A percentile compares a stretch with the other conserved stretches of the same genome.
Conservation (phyloP, 2,113 vertebrate species). For the Lynx canadensis region DNA sequence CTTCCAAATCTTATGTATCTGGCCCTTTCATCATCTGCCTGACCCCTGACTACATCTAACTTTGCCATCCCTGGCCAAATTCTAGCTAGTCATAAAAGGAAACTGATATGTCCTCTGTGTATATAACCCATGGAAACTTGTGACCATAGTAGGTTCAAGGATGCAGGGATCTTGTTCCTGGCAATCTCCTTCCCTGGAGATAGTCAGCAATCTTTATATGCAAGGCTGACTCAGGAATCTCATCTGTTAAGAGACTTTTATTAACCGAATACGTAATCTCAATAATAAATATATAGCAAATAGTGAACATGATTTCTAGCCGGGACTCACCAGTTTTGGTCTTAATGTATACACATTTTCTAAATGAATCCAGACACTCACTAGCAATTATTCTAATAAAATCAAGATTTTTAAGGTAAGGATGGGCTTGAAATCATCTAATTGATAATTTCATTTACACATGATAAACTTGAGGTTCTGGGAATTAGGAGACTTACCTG, state of each 20-base stretch:
- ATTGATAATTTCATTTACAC: not conserved
- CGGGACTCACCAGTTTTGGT: not conserved
- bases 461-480: not conserved
- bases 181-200: not conserved
- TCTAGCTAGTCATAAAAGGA: not conserved
- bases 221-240: not conserved
- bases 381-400: not conserved
- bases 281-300: not conserved
- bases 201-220: not conserved
- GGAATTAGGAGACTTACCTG: not conserved
- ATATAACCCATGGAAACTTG: not conserved
- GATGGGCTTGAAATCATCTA: not conserved
- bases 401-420: not conserved
- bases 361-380: not conserved
- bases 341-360: not conserved
- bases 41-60: not conserved
- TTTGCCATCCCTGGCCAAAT: not conserved
- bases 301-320: not conserved
- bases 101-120: accelerated
- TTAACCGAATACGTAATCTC: not conserved
- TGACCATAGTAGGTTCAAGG: not conserved
- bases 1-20: not conserved
- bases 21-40: not conserved
- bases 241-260: not conserved
- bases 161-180: not conserved